Base-by-base conservation (phyloP, 2,797 vertebrate species). In the Centropyge bicolor region DNA sequence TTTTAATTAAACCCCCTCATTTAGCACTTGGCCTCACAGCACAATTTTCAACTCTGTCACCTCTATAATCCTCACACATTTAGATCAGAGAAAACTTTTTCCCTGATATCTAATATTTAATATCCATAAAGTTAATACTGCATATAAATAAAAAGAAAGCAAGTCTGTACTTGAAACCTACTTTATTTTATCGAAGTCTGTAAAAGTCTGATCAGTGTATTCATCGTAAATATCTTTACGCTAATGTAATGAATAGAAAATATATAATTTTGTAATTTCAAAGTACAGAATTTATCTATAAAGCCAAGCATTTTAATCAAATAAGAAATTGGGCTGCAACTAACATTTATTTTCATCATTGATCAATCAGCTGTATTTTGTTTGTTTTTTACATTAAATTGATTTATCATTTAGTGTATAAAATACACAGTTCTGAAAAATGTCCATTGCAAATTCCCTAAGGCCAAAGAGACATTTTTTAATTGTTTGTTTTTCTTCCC, bases 1-100 rank as follows among this genome's bases (percentile, higher is more conserved):
- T 60, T 56, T n/a, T 56, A 48, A 67, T 67, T 66, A 36, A 78
- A 65, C 27, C 20, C 31, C 16, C 22, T 38, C 8, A 24, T 65
- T 57, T n/a, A 27, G 31, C 24, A 57, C 10, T 54, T 40, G 27
- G 20, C 19, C 16, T 27, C 8, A 40, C n/a, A 60, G 20, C 20
- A 51, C 9, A 0, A 35, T 63, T n/a, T 62, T 16, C 10, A 22
- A 31, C 14, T n/a, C 22, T 19, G 35, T 57, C 12, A 63, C 41
- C 59, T 36, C 12, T 56, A 61, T 38, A 46, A 43, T 9, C 63
- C 48, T 67, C 31, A 8, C n/a, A 55, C 20, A 55, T 31, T 41
- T 16, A 35, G 14, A 43, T 2, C 8, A 43, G 10, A 43, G 14
- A 6, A 3, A 61, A 38, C 48, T n/a, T 36, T 63, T 45, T n/a